These are phyloP conservation scores for Trypoxylus dichotomus DNA, from an alignment of 1,140 invertebrate genomes.

Conservation along the genomic window DNA sequence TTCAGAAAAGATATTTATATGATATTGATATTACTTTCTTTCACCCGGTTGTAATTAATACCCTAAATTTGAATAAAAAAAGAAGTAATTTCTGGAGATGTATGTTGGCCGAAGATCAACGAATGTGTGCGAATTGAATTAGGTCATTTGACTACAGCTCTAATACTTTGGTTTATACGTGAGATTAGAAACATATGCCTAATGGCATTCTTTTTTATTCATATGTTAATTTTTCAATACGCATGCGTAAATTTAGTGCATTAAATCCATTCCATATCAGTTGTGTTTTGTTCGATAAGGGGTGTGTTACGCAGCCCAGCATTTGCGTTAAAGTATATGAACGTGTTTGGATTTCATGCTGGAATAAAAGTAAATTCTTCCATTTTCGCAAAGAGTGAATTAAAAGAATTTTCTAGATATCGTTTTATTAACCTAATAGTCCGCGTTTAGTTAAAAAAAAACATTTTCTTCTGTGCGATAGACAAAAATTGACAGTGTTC, in stretches of 20 bases:
- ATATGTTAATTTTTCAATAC: slow-evolving; percentile 23
- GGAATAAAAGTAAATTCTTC: not conserved
- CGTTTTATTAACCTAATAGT: not conserved
- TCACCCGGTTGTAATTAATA: no score
- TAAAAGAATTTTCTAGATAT: not conserved
- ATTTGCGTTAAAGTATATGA: slow-evolving; percentile 6
- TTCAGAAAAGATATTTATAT: no score
- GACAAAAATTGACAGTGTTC: slow-evolving; percentile 14
- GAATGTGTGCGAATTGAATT: not conserved
- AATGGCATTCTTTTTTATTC: slow-evolving; percentile 26
- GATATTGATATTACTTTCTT: no score
- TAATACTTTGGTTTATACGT: slow-evolving; percentile 21
- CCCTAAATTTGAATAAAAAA: not conserved
- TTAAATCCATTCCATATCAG: slow-evolving; percentile 14
- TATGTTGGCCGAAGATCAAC: not conserved
- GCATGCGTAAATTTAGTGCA: slow-evolving; percentile 25
- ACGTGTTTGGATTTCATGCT: slow-evolving; percentile 15
- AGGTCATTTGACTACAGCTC: not conserved
- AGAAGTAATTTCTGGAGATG: not conserved
- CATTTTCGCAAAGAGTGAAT: not conserved
- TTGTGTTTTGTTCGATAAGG: slow-evolving; percentile 24
- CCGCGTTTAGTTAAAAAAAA: not conserved
- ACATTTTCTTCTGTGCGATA: slow-evolving; percentile 2
- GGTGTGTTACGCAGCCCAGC: not conserved
- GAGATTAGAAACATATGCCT: slow-evolving; percentile 22